Base-by-base conservation (phyloP, 2,888 invertebrate species). In the Helleia helle region DNA sequence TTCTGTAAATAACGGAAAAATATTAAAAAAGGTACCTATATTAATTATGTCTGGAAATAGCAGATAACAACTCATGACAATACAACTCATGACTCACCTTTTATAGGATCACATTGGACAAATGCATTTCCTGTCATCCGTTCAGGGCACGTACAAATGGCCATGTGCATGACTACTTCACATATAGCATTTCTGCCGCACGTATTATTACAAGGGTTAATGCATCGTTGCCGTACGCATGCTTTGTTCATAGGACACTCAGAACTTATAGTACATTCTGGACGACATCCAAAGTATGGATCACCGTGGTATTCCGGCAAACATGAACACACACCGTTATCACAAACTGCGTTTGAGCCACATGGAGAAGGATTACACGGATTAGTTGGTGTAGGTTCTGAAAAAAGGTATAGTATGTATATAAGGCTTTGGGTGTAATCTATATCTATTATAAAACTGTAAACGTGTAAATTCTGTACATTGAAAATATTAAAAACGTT, bases 131-230 rank as follows among this genome's bases (percentile, higher is more conserved):
- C 94, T 22, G 87, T 79, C 63, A 87, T 90, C 56, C 87, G 89
- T 17, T 75, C 66, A n/a, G 90, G 89, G 65, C 94, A 94, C 29
- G 87, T 87, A 58, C 94, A 94, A 56, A 89, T 89, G 5, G 94
- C 91, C 62, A 91, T 88, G 59, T 94, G 94, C 59, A 91, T 91
- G 25, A 90, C 85, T 2, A 91, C 91, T 54, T 89, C 83, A 65
- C 94, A 94, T 42, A 89, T 63, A 1, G 94, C 93, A 58, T 89
- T 89, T 47, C 81, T 74, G 9, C 93, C 94, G 65, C 94, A 94
- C n/a, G 90, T 90, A 48, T 90, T 91, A 7, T 87, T 84, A 58
- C 93, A 94, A 26, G 92, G 91, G 71, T 92, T 87, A n/a, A 86
- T 64, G 56, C 92, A 92, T 62, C 88, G 90, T 56, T 89, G 89